Evolutionary conservation across 2,888 invertebrate species (phyloP).

Genomic region (Drosophila maculinotata): DNA sequence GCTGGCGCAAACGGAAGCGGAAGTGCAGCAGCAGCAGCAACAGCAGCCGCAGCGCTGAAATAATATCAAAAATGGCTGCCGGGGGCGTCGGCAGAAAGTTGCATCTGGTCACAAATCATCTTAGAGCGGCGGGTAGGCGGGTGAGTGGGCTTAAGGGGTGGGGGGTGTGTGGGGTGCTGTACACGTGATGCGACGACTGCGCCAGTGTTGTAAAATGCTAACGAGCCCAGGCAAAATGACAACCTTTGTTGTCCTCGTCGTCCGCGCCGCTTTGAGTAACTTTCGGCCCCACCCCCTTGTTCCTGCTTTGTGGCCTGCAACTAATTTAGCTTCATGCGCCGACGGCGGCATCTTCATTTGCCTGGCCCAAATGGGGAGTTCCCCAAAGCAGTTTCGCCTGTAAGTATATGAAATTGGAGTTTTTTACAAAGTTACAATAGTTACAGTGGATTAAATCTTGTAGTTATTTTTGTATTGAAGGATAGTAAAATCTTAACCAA

Average conservation of each 20-base stretch:
- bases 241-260: slow-evolving; percentile 68
- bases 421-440: background rate
- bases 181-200: slow-evolving; percentile 53
- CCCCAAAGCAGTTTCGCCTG: slow-evolving; percentile 5
- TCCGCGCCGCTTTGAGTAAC: slow-evolving; percentile 43
- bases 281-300: slow-evolving; percentile 37
- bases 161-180: background rate
- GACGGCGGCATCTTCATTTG: slow-evolving; percentile 64
- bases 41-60: slow-evolving; percentile 63
- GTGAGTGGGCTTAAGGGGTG: background rate
- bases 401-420: background rate
- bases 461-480: background rate
- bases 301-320: slow-evolving; percentile 69
- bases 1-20: slow-evolving; percentile 68
- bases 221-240: slow-evolving; percentile 67
- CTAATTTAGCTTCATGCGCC: slow-evolving; percentile 70
- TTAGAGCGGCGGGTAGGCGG: slow-evolving; percentile 33
- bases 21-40: slow-evolving; percentile 63
- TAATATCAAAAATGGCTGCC: slow-evolving; percentile 80
- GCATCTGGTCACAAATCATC: slow-evolving; percentile 78
- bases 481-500: too few relatives aligned
- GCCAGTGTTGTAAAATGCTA: slow-evolving; percentile 78
- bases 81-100: slow-evolving; percentile 75
- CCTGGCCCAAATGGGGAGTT: slow-evolving; percentile 26
- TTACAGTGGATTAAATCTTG: background rate